Conservation (phyloP, 2,797 vertebrate genomes). For the Yasuhikotakia modesta region DNA sequence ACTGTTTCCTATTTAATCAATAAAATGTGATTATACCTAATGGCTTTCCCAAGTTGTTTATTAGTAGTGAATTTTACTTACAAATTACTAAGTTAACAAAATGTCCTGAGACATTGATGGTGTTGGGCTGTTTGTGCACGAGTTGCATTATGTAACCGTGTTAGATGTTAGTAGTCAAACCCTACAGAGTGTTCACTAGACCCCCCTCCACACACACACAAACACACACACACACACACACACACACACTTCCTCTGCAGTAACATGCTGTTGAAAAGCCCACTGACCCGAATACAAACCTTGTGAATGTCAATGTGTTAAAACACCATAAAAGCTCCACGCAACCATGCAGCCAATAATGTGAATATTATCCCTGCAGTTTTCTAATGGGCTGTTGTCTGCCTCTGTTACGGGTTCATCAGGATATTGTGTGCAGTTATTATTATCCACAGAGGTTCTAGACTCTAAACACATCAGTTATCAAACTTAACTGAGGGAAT, state of each 20-base stretch:
- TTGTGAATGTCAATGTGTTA: conserved; percentile 66
- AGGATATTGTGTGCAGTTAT: neutral
- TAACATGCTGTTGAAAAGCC: conserved; percentile 64
- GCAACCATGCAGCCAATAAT: too few relatives aligned
- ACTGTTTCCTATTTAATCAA: conserved; percentile 83
- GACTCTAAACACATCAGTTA: conserved; percentile 1
- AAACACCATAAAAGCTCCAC: conserved; percentile 58
- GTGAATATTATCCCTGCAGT: neutral
- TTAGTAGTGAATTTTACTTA: neutral
- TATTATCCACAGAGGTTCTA: conserved; percentile 4
- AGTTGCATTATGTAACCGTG: conserved; percentile 42
- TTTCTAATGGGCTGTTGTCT: conserved; percentile 2
- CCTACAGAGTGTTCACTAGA: conserved; percentile 43
- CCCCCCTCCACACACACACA: too few relatives aligned
- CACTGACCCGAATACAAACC: conserved; percentile 76
- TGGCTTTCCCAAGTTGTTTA: conserved; percentile 11
- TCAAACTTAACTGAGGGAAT: conserved; percentile 15
- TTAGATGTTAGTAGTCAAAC: conserved; percentile 11
- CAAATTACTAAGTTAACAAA: neutral
- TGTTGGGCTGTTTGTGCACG: conserved; percentile 15
- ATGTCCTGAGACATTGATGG: neutral
- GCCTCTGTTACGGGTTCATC: neutral
- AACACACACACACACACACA: too few relatives aligned
- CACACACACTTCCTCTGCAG: conserved; percentile 44
- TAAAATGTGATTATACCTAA: conserved; percentile 70